A percentile compares a stretch with the other conserved stretches of the same genome.
Conservation (phyloP, 2,797 vertebrate species). For the Sciurus vulgaris region DNA sequence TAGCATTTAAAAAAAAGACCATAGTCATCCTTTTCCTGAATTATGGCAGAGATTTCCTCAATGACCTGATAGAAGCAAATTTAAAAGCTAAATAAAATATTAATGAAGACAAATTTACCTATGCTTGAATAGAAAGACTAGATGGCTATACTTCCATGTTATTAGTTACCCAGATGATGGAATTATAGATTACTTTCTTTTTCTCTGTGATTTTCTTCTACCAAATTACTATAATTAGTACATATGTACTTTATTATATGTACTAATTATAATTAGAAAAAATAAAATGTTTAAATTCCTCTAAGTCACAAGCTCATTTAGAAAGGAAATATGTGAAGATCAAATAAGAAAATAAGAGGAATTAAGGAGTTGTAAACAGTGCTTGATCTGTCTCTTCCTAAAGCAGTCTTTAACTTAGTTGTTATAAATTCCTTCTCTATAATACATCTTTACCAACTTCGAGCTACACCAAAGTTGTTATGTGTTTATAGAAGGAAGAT, state of each 20-base stretch:
- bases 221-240: slow-evolving; percentile 43
- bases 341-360: slow-evolving; percentile 10
- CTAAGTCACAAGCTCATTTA: slow-evolving; percentile 29
- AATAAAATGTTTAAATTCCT: not conserved
- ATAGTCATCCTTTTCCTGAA: not conserved
- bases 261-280: slow-evolving; percentile 9
- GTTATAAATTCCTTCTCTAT: slow-evolving; percentile 4
- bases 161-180: slow-evolving; percentile 6
- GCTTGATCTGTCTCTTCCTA: not conserved
- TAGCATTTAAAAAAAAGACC: not conserved
- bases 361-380: not conserved
- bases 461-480: not conserved
- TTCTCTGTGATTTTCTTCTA: slow-evolving; percentile 60
- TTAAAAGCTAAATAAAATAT: slow-evolving; percentile 64
- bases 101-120: slow-evolving; percentile 41
- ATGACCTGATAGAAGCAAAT: slow-evolving; percentile 15
- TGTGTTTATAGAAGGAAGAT: slow-evolving; percentile 47
- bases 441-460: not conserved
- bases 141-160: not conserved
- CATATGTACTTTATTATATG: slow-evolving; percentile 32
- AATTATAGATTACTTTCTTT: slow-evolving; percentile 11
- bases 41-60: slow-evolving; percentile 34
- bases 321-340: slow-evolving; percentile 34
- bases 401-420: slow-evolving; percentile 34
- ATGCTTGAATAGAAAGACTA: slow-evolving; percentile 42